phyloP scores from a whole-genome alignment of 1,140 invertebrate species.

The Zaprionus vittiger region DNA sequence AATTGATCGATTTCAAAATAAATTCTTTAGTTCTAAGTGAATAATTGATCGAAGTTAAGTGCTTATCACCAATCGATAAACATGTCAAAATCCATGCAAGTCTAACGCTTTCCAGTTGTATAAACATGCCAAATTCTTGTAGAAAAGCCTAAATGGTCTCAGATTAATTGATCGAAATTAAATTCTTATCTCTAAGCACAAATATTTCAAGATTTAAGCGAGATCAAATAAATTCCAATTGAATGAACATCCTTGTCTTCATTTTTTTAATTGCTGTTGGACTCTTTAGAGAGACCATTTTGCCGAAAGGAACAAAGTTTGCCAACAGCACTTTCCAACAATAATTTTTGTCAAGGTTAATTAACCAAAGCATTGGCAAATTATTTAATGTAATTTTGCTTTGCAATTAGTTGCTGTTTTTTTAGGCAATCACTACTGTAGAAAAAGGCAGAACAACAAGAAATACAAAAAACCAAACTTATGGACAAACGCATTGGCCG shows the following conservation, averaged over 20 bases:
- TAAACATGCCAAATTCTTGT: background rate
- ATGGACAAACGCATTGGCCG: conserved; percentile 7
- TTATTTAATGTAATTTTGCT: conserved; percentile 6
- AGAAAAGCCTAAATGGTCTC: background rate
- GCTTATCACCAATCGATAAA: background rate
- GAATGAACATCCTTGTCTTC: background rate
- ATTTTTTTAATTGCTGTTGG: background rate
- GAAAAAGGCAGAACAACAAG: background rate
- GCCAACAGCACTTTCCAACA: background rate
- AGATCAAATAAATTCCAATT: background rate
- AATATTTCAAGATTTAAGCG: no score
- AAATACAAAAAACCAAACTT: background rate
- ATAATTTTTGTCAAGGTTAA: conserved; percentile 1
- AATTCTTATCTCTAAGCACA: background rate
- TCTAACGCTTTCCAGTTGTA: background rate
- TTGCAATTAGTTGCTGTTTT: background rate
- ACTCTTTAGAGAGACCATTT: conserved; percentile 20
- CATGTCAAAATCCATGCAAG: background rate
- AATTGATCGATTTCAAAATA: no score
- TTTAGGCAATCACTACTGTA: conserved; percentile 15
- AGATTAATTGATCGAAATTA: background rate
- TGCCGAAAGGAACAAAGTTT: background rate
- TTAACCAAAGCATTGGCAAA: background rate
- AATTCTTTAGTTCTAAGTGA: no score
- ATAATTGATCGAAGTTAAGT: background rate